Base-by-base conservation (phyloP, 2,888 invertebrate genomes). In the Marasmarcha lunaedactyla region DNA sequence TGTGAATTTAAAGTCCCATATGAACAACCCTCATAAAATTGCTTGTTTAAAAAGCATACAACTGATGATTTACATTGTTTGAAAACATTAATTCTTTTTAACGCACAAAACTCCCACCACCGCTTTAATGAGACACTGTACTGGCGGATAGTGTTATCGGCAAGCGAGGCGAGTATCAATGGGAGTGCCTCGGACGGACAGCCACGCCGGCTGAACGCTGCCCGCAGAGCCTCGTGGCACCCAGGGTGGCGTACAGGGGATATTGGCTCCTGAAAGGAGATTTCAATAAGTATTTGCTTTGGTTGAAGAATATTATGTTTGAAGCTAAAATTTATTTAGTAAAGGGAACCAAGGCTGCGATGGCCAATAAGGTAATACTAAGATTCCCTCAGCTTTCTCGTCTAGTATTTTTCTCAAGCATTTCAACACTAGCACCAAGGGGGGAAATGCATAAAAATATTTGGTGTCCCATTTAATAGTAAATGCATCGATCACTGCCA, bases 381-480 rank as follows among this genome's bases (percentile, higher is more conserved):
- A 11, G n/a, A 47, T 43, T 2, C 48, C 50, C 5, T 13, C 14
- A 5, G 46, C 48, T 25, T 42, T 11, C 12, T 50, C 46, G 9
- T 35, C 27, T 10, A 41, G 39, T 15, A 50, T 43, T 34, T 48
- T 48, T 30, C 37, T 33, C 15, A 50, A 15, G 15, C 41, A 43
- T 30, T 43, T 46, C 13, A 42, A 13, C 4, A 45, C 35, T 11
- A 45, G 15, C 0, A 44, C 35, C 38, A 49, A 47, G 1, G 46
- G 47, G 0, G 50, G 48, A 13, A 50, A 50, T 6, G 48, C 48
- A 33, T 48, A 48, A 40, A 50, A 50, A 30, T 36, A 46, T n/a
- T 7, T n/a, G 1, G 5, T 11, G 3, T 39, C 15, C 48, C 47
- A 46, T 6, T 9, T 35, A 10, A 50, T 14, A 3, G 46, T 47